phyloP scores from a whole-genome alignment of 1,140 invertebrate species.

The Wasmannia auropunctata region DNA sequence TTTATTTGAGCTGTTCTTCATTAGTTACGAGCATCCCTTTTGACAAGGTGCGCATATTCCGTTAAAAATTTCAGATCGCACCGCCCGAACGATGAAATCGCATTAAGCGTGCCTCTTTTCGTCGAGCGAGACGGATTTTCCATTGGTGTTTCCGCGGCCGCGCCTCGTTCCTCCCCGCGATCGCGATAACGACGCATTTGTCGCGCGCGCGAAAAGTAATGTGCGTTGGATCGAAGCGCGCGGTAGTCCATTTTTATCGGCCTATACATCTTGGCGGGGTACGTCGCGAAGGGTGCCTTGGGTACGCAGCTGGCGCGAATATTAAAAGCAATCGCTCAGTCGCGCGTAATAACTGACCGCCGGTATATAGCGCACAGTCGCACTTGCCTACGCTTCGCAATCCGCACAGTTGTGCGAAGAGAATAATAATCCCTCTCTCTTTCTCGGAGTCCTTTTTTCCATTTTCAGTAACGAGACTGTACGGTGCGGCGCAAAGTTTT shows the following conservation, averaged over 20 bases:
- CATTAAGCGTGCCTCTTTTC: constrained; percentile 56
- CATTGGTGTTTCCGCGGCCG: constrained; percentile 62
- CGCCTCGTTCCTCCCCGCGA: constrained; percentile 2
- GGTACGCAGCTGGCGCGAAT: constrained; percentile 79
- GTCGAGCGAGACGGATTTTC: constrained; percentile 10
- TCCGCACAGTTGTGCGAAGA: constrained; percentile 23
- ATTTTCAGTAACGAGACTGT: neutral
- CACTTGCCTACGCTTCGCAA: constrained; percentile 54
- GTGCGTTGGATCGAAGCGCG: constrained; percentile 64
- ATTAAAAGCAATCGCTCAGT: constrained; percentile 83
- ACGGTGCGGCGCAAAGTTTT: neutral
- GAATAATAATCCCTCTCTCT: constrained; percentile 33
- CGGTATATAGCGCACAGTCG: constrained; percentile 66
- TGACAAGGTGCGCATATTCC: neutral
- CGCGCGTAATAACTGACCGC: constrained; percentile 78
- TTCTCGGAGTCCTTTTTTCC: neutral
- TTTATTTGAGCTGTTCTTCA: neutral
- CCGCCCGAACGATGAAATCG: constrained; percentile 60
- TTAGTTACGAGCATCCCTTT: neutral
- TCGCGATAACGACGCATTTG: constrained; percentile 42
- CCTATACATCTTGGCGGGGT: constrained; percentile 69
- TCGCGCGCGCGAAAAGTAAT: constrained; percentile 65
- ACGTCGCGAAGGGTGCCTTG: constrained; percentile 28
- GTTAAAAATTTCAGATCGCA: constrained; percentile 54
- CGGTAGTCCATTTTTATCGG: constrained; percentile 77